Percentiles rank a stretch among this genome's conserved stretches.
phyloP scores from a whole-genome alignment of 1,140 invertebrate genomes.

The Ceratitis capitata region DNA sequence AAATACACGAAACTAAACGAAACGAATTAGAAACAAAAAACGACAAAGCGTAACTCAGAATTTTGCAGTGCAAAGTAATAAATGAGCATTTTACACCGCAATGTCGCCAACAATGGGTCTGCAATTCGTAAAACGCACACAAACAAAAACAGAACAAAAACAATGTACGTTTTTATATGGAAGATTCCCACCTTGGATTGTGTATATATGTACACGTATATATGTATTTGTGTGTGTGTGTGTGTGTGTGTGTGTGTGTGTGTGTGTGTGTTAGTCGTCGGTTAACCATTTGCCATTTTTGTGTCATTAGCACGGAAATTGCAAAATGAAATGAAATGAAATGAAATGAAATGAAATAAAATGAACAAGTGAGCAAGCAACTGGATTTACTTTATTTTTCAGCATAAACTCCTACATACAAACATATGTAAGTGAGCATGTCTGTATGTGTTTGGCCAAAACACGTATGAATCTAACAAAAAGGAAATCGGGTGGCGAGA shows the following conservation, averaged over 20 bases:
- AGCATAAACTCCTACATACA: background rate
- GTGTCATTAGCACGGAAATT: conserved; percentile 22
- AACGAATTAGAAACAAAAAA: too few species aligned
- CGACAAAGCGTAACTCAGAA: too few species aligned
- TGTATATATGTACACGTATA: background rate
- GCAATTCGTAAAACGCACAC: background rate
- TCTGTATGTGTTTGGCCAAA: background rate
- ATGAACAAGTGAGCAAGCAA: conserved; percentile 12
- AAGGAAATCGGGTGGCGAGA: background rate
- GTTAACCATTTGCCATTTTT: conserved; percentile 21
- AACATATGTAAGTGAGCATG: background rate
- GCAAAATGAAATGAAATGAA: conserved; percentile 19
- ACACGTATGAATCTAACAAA: background rate
- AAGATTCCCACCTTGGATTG: background rate
- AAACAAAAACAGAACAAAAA: background rate
- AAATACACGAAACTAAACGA: too few species aligned
- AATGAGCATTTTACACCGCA: conserved; percentile 25
- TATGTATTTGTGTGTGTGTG: background rate
- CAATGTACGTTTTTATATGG: background rate
- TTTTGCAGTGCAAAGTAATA: background rate
- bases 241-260: background rate
- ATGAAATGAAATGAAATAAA: conserved; percentile 15
- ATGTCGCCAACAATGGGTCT: background rate
- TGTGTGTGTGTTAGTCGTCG: background rate
- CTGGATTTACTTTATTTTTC: background rate